Percentiles rank a stretch among this genome's conserved stretches.
Evolutionary conservation across 1,140 invertebrate genomes (phyloP).

Genomic region (Zelostemma sp.): DNA sequence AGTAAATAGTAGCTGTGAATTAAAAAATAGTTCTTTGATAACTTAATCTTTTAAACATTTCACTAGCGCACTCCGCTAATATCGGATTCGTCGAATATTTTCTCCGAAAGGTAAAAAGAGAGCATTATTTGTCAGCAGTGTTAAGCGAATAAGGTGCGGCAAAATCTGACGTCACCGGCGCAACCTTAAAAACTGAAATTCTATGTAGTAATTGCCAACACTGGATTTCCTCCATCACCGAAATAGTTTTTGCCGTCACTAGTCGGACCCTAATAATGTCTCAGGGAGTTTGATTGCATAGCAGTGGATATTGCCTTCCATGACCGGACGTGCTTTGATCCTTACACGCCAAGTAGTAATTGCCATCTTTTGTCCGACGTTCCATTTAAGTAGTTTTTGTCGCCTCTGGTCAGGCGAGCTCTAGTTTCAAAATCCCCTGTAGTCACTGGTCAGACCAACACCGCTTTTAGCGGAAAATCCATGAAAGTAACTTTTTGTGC

Average conservation of each 20-base stretch:
- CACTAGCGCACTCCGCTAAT: no score
- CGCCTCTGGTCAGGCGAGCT: not conserved
- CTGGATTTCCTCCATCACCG: not conserved
- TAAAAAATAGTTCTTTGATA: no score
- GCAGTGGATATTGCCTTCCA: not conserved
- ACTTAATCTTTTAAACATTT: no score
- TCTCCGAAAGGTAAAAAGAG: no score
- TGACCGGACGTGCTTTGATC: not conserved
- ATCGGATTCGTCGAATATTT: no score
- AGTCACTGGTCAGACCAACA: not conserved
- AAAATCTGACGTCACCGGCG: not conserved
- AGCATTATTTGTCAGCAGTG: no score
- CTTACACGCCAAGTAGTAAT: constrained; percentile 3
- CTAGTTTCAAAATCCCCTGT: not conserved
- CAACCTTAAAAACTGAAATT: not conserved
- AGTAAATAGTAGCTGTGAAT: no score
- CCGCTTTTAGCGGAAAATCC: not conserved
- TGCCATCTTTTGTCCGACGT: constrained; percentile 1
- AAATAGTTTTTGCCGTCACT: not conserved
- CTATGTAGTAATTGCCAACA: not conserved
- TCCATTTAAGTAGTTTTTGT: constrained; percentile 1
- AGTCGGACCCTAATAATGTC: not conserved
- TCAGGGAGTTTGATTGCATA: not conserved
- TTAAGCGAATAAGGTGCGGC: no score
- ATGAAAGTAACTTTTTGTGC: not conserved